Percentiles rank a stretch among this genome's conserved stretches.
Evolutionary conservation across 2,797 vertebrate species (phyloP).

Genomic region (Hoplostethus atlanticus): DNA sequence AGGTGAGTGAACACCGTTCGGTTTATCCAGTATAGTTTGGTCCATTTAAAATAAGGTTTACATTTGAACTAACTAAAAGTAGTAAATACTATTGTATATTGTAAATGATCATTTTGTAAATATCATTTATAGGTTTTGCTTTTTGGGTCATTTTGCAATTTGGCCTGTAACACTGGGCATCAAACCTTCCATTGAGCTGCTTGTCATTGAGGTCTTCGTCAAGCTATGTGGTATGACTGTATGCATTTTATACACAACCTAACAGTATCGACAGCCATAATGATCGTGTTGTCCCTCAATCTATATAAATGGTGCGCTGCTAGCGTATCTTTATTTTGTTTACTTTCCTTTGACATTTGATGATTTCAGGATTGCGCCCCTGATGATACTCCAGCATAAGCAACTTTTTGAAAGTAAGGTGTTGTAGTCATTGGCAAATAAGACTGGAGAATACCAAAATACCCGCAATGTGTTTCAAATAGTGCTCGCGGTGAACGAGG

Average conservation of each 20-base stretch:
- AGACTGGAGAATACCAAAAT: slow-evolving; percentile 49
- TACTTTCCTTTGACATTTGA: slow-evolving; percentile 25
- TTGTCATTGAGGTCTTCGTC: slow-evolving; percentile 14
- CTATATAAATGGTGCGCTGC: slow-evolving; percentile 29
- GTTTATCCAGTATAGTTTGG: neutral
- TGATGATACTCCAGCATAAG: slow-evolving; percentile 59
- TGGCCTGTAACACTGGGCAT: no score
- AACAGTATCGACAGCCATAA: slow-evolving; percentile 23
- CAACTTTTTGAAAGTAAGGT: slow-evolving; percentile 61
- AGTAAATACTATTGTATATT: no score
- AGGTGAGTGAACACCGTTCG: slow-evolving; percentile 85
- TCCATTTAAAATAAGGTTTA: no score
- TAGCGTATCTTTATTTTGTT: slow-evolving; percentile 46
- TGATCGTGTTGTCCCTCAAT: slow-evolving; percentile 32
- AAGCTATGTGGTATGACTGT: slow-evolving; percentile 5
- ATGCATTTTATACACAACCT: neutral
- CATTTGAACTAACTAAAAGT: no score
- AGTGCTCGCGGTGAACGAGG: slow-evolving; percentile 47
- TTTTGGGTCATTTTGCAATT: slow-evolving; percentile 18
- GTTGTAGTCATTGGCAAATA: slow-evolving; percentile 61
- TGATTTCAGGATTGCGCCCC: slow-evolving; percentile 53
- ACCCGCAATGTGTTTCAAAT: slow-evolving; percentile 62
- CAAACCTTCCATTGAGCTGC: neutral
- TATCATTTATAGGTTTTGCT: slow-evolving; percentile 9
- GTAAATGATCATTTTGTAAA: no score